Evolutionary conservation across 2,888 invertebrate species (phyloP).

Genomic region (Sinotaia quadrata): DNA sequence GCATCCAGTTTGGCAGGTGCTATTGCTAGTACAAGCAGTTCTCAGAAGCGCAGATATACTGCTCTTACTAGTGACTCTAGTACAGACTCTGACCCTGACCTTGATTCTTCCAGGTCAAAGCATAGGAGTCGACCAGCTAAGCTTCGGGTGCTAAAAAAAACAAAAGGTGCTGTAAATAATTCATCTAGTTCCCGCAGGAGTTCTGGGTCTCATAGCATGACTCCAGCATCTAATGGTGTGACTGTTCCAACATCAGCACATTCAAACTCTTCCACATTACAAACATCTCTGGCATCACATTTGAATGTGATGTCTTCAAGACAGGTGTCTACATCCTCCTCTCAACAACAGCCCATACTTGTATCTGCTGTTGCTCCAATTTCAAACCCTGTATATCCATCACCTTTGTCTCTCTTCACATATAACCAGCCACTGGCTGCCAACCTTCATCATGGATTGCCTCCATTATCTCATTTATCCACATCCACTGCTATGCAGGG

Average conservation of each 20-base stretch:
- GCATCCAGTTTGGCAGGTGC: neutral
- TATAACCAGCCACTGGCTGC: slow-evolving; percentile 24
- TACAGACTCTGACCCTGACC: slow-evolving; percentile 16
- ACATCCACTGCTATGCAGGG: slow-evolving; percentile 6
- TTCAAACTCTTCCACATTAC: no score
- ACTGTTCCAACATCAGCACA: no score
- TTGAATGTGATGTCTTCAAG: no score
- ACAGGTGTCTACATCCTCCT: no score
- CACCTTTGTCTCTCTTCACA: slow-evolving; percentile 16
- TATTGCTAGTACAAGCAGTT: neutral
- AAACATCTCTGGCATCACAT: no score
- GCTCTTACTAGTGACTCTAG: neutral
- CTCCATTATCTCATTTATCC: slow-evolving; percentile 20
- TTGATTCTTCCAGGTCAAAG: neutral
- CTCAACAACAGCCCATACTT: no score
- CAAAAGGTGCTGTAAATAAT: no score
- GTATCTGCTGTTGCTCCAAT: no score
- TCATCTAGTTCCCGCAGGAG: no score
- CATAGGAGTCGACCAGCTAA: neutral
- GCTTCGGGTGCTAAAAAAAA: no score
- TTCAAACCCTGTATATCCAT: neutral
- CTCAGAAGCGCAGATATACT: neutral
- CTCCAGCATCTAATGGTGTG: no score
- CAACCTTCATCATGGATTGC: slow-evolving; percentile 14
- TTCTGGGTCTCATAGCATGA: no score